These are phyloP conservation scores for Trogon melanurus DNA, from an alignment of 2,113 vertebrate species.

Conservation along the genomic window DNA sequence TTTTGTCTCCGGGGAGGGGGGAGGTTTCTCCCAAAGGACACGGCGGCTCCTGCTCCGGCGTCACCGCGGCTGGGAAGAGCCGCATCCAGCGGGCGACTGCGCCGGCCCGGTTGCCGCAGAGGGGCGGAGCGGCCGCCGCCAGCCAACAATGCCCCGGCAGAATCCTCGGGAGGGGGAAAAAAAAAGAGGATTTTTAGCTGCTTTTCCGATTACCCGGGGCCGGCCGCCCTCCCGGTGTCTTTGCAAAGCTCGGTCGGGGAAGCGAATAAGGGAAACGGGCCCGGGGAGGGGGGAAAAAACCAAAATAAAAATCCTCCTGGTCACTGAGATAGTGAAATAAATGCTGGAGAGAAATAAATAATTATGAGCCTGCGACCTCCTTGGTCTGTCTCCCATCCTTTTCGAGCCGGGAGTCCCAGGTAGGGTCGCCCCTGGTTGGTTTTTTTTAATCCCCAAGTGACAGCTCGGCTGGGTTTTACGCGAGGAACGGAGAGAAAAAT, in stretches of 20 bases:
- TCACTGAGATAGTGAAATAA: background rate
- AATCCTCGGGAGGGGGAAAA: background rate
- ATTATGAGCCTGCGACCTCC: too few relatives aligned
- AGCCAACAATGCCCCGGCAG: background rate
- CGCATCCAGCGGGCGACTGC: background rate
- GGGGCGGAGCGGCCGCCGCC: conserved; percentile 33
- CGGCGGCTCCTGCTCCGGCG: background rate
- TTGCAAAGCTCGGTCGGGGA: background rate
- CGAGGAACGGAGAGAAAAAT: background rate
- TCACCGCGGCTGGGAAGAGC: background rate
- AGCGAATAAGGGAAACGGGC: fast-evolving
- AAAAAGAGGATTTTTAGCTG: background rate
- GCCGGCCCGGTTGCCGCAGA: conserved; percentile 20
- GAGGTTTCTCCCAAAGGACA: background rate
- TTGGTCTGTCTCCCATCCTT: fast-evolving
- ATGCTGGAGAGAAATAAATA: too few relatives aligned
- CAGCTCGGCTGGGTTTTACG: background rate
- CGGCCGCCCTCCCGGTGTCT: background rate
- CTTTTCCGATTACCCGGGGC: background rate
- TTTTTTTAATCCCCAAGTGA: fast-evolving
- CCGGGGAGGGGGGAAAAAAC: too few relatives aligned
- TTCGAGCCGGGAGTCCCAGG: background rate
- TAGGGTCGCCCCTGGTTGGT: fast-evolving
- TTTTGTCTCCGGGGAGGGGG: background rate
- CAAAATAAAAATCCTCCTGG: fast-evolving